Base-by-base conservation (phyloP, 2,113 vertebrate genomes). In the Neogale vison region DNA sequence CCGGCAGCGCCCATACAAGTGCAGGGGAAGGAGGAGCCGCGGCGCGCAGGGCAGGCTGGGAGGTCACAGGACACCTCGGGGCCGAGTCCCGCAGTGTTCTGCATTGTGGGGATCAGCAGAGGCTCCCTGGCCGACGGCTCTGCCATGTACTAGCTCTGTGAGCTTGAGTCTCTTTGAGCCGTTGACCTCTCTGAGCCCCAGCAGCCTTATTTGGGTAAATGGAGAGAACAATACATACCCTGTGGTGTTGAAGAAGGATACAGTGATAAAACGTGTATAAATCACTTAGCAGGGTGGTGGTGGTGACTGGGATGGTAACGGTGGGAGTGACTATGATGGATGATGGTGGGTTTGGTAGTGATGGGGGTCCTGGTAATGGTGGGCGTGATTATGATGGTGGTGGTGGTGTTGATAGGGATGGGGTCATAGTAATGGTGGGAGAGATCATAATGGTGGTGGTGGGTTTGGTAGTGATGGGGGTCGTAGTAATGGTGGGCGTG, bases 51-150 rank as follows among this genome's bases (percentile, higher is more conserved):
- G 63, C 18, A 31, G 23, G 7, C 13, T 1, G 7, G 55, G 36
- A 5, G 63, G 36, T 4, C 1, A 13, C 14, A 1, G 17, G 63
- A 0, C 26, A 3, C n/a, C 2, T 55, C 13, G 15, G 82, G 12
- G 57, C 67, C 31, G 5, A n/a, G 65, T 21, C 0, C 69, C 0
- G 13, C 39, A 2, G 3, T 23, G 2, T 12, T 18, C 47, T 29
- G 65, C 71, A 12, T 2, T 9, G 20, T 7, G 76, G 65, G 10
- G 55, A 23, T 24, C 34, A 15, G 42, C 1, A 34, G 52, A 23
- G 52, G 1, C 21, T 31, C 31, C n/a, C 47, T 12, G 59, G 20
- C 52, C 65, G 0, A 50, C 87, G 52, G 61, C 77, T 87, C 80
- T 61, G 79, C 47, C 36, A 12, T 13, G 34, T 69, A 9, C 31